Conservation (phyloP, 2,797 vertebrate genomes). For the Morus bassanus region DNA sequence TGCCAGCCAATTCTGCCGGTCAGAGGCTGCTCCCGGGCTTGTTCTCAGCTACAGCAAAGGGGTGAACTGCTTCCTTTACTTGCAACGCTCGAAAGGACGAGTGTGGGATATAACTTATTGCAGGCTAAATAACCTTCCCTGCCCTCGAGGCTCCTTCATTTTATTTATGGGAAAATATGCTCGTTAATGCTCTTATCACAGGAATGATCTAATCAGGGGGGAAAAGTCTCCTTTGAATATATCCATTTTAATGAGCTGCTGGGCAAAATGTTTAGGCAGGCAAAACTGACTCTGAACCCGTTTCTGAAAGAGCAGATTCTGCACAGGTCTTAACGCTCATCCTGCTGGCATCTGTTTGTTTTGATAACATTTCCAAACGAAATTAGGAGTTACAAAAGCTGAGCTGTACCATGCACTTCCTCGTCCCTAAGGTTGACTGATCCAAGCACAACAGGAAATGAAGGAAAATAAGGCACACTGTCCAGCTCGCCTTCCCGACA, state of each 20-base stretch:
- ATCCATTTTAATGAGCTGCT: slow-evolving; percentile 34
- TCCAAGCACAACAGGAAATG: neutral
- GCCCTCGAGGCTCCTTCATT: slow-evolving; percentile 18
- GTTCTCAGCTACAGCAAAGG: neutral
- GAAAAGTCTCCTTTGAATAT: neutral
- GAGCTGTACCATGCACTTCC: neutral
- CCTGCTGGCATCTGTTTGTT: slow-evolving; percentile 39
- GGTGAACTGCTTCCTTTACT: neutral
- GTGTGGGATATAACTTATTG: neutral
- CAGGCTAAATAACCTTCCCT: slow-evolving; percentile 42
- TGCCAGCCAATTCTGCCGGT: neutral
- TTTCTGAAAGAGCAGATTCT: slow-evolving; percentile 8
- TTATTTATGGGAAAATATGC: slow-evolving; percentile 50
- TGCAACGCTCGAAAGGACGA: neutral
- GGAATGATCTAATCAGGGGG: slow-evolving; percentile 18
- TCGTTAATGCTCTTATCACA: slow-evolving; percentile 46
- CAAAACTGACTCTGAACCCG: neutral
- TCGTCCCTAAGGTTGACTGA: neutral
- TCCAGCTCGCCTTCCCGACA: neutral
- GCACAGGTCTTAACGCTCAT: slow-evolving; percentile 8
- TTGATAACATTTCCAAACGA: slow-evolving; percentile 21
- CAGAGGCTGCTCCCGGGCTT: neutral
- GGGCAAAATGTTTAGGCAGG: slow-evolving; percentile 41
- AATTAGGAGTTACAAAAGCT: slow-evolving; percentile 6
- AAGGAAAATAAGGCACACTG: neutral